These are phyloP conservation scores for Resseliella maxima DNA, from an alignment of 2,888 invertebrate genomes.

Conservation along the genomic window DNA sequence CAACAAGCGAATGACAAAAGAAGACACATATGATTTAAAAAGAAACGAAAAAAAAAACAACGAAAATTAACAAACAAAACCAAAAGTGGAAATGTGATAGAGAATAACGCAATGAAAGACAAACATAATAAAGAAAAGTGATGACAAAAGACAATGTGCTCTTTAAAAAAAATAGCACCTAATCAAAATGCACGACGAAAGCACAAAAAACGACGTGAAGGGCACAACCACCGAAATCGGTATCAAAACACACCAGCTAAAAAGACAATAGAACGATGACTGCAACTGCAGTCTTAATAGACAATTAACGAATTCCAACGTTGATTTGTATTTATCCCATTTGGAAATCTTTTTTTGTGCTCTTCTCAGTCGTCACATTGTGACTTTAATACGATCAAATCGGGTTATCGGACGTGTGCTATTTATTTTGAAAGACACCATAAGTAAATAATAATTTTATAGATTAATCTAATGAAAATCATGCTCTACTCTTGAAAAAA, in stretches of 20 bases:
- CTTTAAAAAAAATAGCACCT: slow-evolving; percentile 19
- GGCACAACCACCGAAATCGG: slow-evolving; percentile 13
- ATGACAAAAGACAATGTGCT: slow-evolving; percentile 22
- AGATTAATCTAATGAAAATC: too few relatives aligned
- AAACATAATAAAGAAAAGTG: not conserved
- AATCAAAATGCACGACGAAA: slow-evolving; percentile 25
- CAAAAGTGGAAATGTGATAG: slow-evolving; percentile 7
- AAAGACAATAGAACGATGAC: not conserved
- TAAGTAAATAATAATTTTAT: too few relatives aligned
- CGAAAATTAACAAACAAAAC: not conserved
- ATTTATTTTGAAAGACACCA: not conserved
- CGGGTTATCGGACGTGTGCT: not conserved
- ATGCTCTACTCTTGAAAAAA: too few relatives aligned
- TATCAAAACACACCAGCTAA: not conserved
- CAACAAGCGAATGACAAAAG: not conserved
- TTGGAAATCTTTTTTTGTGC: not conserved
- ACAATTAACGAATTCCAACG: slow-evolving; percentile 26
- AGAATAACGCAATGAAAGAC: not conserved
- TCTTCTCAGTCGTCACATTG: not conserved
- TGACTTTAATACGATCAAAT: not conserved
- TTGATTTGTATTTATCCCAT: not conserved
- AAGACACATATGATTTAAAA: not conserved
- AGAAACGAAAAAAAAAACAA: not conserved
- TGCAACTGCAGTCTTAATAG: slow-evolving; percentile 25
- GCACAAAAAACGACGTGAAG: not conserved